Evolutionary conservation across 2,113 vertebrate species (phyloP).

Genomic region (Romanogobio albipinnatus): DNA sequence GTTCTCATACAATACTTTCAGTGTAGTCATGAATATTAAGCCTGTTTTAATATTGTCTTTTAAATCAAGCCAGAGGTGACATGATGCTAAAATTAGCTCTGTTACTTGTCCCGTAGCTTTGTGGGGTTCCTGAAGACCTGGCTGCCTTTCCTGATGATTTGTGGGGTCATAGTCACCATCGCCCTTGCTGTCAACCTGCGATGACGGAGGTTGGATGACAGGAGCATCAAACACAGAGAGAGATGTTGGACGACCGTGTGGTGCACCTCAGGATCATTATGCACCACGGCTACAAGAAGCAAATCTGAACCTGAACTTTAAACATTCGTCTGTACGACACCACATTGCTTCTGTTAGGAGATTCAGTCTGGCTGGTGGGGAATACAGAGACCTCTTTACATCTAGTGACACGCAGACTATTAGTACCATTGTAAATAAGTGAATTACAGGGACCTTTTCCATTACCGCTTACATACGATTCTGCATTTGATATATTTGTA

Average conservation of each 20-base stretch:
- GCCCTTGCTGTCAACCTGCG: constrained; percentile 84
- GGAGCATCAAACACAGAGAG: not conserved
- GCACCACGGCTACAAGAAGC: not conserved
- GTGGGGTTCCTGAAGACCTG: constrained; percentile 94
- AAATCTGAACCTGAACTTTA: not conserved
- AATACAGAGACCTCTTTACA: not conserved
- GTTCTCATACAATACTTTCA: no score
- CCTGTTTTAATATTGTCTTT: not conserved
- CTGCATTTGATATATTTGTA: not conserved
- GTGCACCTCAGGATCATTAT: not conserved
- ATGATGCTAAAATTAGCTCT: not conserved
- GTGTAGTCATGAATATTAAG: no score
- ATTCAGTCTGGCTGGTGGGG: no score
- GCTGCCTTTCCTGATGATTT: constrained; percentile 91
- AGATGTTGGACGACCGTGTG: not conserved
- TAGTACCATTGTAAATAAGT: not conserved
- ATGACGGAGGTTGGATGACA: not conserved
- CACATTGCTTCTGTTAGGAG: no score
- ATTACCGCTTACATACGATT: constrained; percentile 5
- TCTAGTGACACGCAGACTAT: not conserved
- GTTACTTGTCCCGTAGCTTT: constrained; percentile 71
- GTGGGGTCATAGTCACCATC: constrained; percentile 83
- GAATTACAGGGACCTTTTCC: constrained; percentile 15
- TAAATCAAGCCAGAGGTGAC: not conserved
- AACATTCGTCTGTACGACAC: no score